Base-by-base conservation (phyloP, 2,888 invertebrate genomes). In the Dynastes maya region DNA sequence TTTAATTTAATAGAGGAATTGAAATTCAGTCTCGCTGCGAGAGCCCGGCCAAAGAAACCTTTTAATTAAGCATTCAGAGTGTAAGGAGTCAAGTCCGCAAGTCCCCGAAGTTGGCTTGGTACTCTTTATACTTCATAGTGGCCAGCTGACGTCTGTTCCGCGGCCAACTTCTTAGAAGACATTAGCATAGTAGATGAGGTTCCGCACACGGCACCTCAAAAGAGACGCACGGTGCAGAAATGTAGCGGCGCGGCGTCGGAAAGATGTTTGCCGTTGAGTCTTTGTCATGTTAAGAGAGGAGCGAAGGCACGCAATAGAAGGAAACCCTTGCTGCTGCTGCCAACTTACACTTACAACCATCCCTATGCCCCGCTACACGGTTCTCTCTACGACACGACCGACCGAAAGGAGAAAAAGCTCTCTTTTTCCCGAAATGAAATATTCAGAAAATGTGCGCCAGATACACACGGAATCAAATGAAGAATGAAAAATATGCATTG, bases 71-170 rank as follows among this genome's bases (percentile, higher is more conserved):
- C 85, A 85, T 83, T 82, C 82, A 83, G 83, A 81, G 79, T 82
- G 81, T 82, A 82, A 83, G 84, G 82, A 84, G 79, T 79, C 80
- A 80, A 82, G 81, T 81, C 81, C 81, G 81, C 81, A 81, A 81
- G 79, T 80, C 82, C 55, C 80, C 77, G 81, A 83, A 84, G 82
- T 86, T 86, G 45, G 84, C 78, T 70, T 53, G 76, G 84, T 85
- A 89, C 89, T 90, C 90, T 90, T 90, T 90, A 90, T 90, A 90
- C 90, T 90, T 90, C 90, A 90, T 90, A 89, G 89, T 89, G 87
- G 88, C 89, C 91, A 91, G 90, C 90, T 91, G 91, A 89, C 90
- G 85, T 84, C 84, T 84, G 79, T 83, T 84, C 84, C 84, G 83
- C 84, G 86, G 85, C 85, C 85, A 87, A 88, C 87, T 88, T 88